phyloP scores from a whole-genome alignment of 1,140 invertebrate species.

The Melipona quadrifasciata region DNA sequence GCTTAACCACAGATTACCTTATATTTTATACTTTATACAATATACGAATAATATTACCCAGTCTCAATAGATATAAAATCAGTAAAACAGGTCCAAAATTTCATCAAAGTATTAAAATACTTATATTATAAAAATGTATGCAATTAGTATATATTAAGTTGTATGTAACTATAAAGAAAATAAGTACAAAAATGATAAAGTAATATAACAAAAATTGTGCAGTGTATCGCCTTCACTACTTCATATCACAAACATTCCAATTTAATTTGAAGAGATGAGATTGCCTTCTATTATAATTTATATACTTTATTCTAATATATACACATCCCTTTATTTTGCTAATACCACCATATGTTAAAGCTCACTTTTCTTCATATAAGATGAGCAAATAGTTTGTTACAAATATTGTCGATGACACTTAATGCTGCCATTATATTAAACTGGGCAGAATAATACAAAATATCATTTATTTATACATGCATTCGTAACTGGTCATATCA shows the following conservation, averaged over 20 bases:
- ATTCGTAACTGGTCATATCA: slow-evolving; percentile 21
- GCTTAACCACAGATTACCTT: slow-evolving; percentile 27
- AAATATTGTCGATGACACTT: slow-evolving; percentile 55
- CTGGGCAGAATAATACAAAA: slow-evolving; percentile 46
- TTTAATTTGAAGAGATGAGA: slow-evolving; percentile 26
- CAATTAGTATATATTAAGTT: slow-evolving; percentile 27
- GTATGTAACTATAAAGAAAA: slow-evolving; percentile 33
- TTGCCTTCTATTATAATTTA: slow-evolving; percentile 38
- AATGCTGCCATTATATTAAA: slow-evolving; percentile 46
- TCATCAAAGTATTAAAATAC: slow-evolving; percentile 27
- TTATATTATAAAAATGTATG: slow-evolving; percentile 36
- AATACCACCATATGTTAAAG: slow-evolving; percentile 38
- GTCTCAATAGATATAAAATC: slow-evolving; percentile 41
- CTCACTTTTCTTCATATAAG: slow-evolving; percentile 37
- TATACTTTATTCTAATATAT: slow-evolving; percentile 58
- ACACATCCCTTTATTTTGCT: slow-evolving; percentile 52
- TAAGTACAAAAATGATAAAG: slow-evolving; percentile 35
- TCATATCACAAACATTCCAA: slow-evolving; percentile 4
- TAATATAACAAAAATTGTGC: slow-evolving; percentile 50
- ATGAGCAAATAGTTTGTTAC: slow-evolving; percentile 42
- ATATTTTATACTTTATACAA: neutral
- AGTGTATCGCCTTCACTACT: slow-evolving; percentile 30
- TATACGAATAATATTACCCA: slow-evolving; percentile 36
- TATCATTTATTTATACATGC: slow-evolving; percentile 40
- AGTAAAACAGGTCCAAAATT: slow-evolving; percentile 36